A percentile compares a stretch with the other conserved stretches of the same genome.
phyloP scores from a whole-genome alignment of 2,113 vertebrate genomes.

The Andinoacara biseriatus region DNA sequence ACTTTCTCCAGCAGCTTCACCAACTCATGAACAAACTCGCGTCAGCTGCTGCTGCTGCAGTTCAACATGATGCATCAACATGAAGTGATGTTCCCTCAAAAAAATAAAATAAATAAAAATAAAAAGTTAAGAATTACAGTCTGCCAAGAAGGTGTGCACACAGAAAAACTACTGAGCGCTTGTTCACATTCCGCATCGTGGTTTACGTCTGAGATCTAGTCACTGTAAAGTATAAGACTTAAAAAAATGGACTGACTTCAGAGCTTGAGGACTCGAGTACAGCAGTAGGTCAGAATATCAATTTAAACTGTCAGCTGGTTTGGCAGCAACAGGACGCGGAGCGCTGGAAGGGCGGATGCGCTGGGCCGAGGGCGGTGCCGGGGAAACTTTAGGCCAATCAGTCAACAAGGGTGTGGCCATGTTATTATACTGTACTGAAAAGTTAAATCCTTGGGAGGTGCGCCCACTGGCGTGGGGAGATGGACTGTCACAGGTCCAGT shows the following conservation, averaged over 20 bases:
- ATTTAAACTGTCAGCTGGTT: conserved; percentile 50
- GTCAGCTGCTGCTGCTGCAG: conserved; percentile 26
- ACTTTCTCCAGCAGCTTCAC: conserved; percentile 18
- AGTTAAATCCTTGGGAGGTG: conserved; percentile 69
- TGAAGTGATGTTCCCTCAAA: not conserved
- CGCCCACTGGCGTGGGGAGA: conserved; percentile 71
- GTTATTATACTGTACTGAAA: not conserved
- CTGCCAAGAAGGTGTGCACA: conserved; percentile 12
- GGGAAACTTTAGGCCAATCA: conserved; percentile 81
- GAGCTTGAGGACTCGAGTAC: not conserved
- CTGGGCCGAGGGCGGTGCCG: conserved; percentile 54
- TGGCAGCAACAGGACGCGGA: conserved; percentile 61
- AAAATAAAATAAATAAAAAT: too few species aligned
- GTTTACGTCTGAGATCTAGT: not conserved
- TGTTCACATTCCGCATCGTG: conserved; percentile 25
- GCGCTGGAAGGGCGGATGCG: conserved; percentile 48
- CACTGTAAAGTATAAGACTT: not conserved
- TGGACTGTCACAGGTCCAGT: conserved; percentile 35
- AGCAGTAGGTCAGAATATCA: not conserved
- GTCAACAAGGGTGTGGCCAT: conserved; percentile 59
- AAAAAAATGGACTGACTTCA: conserved; percentile 10
- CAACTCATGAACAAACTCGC: not conserved
- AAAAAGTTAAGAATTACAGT: conserved; percentile 41
- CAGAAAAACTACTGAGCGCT: not conserved
- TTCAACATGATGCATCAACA: conserved; percentile 1